A percentile compares a stretch with the other conserved stretches of the same genome.
Evolutionary conservation across 2,888 invertebrate species (phyloP).

Genomic region (Lasioglossum zephyrum): DNA sequence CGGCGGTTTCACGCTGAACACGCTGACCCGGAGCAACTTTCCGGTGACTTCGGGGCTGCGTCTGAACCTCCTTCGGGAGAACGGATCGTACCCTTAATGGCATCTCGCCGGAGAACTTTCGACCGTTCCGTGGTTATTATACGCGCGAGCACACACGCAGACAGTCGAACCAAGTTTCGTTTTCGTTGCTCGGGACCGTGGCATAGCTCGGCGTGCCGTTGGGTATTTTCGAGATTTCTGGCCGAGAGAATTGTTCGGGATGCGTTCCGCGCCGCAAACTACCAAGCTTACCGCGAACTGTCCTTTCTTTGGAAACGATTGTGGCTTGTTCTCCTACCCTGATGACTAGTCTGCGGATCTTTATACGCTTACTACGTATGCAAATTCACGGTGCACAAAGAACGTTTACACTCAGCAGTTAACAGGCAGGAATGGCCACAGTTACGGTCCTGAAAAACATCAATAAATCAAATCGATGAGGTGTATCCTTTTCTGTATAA

Average conservation of each 20-base stretch:
- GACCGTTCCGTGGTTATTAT: constrained; percentile 49
- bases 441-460: background rate
- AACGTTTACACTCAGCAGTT: background rate
- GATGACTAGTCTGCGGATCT: background rate
- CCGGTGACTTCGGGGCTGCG: constrained; percentile 38
- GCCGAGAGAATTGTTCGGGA: no score
- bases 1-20: constrained; percentile 51
- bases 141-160: constrained; percentile 31
- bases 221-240: constrained; percentile 23
- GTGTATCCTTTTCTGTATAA: no score
- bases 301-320: constrained; percentile 6
- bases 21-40: constrained; percentile 59
- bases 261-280: constrained; percentile 11
- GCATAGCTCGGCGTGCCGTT: background rate
- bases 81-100: constrained; percentile 59
- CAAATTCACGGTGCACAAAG: background rate
- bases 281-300: background rate
- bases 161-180: constrained; percentile 28
- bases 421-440: background rate
- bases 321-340: background rate
- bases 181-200: background rate
- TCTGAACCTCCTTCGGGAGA: constrained; percentile 20
- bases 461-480: no score
- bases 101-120: constrained; percentile 49
- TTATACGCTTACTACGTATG: background rate